Conservation (phyloP, 2,797 vertebrate species). For the Falco cherrug region DNA sequence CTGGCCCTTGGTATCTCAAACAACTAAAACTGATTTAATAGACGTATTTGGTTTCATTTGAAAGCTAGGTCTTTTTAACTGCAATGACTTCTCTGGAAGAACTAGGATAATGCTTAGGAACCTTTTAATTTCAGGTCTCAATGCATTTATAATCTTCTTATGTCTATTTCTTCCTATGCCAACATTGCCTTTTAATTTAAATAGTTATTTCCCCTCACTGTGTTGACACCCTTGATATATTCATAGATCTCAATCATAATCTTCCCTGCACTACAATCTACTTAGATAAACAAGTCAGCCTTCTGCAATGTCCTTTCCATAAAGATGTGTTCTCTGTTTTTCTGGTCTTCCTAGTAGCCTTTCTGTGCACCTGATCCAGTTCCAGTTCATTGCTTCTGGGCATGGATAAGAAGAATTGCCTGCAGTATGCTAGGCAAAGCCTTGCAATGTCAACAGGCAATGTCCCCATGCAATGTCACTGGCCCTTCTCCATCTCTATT, state of each 20-base stretch:
- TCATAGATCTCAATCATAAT: background rate
- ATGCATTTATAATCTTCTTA: background rate
- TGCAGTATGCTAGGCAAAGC: background rate
- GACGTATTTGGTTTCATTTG: background rate
- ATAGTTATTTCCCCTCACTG: background rate
- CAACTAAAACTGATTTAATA: background rate
- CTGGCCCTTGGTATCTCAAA: background rate
- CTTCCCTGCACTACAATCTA: background rate
- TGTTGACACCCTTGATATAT: constrained; percentile 25
- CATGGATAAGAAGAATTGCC: background rate
- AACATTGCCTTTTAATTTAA: constrained; percentile 31
- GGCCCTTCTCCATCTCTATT: background rate
- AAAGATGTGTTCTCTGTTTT: background rate
- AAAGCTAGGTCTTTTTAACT: background rate
- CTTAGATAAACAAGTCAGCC: constrained; percentile 17
- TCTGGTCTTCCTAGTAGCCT: background rate
- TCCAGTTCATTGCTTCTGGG: background rate
- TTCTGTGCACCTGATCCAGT: background rate
- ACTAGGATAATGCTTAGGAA: background rate
- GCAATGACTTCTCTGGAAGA: background rate
- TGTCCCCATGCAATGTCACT: background rate
- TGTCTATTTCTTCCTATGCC: background rate
- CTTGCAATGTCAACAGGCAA: background rate
- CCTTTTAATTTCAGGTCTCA: background rate
- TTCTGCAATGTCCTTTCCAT: background rate